A percentile compares a stretch with the other conserved stretches of the same genome.
These are phyloP conservation scores for Nesidiocoris tenuis DNA, from an alignment of 2,888 invertebrate species.

Conservation along the genomic window DNA sequence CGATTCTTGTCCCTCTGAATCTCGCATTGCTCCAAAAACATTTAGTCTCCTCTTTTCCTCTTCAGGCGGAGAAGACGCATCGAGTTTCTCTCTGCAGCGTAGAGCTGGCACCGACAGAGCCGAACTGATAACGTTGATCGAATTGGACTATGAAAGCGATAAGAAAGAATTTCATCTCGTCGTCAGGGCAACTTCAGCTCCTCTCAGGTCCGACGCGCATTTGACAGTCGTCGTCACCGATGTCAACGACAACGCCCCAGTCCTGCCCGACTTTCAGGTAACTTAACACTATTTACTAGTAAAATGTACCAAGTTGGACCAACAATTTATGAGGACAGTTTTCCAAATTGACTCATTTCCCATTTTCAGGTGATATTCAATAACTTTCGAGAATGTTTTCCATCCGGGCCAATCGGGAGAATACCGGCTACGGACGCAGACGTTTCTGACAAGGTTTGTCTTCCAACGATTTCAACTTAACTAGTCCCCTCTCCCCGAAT, in stretches of 20 bases:
- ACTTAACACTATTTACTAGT: too few relatives aligned
- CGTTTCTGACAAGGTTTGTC: slow-evolving; percentile 70
- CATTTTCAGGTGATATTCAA: slow-evolving; percentile 79
- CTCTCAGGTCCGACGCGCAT: slow-evolving; percentile 82
- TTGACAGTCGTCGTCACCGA: slow-evolving; percentile 88
- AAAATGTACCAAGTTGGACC: slow-evolving; percentile 48
- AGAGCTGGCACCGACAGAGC: slow-evolving; percentile 81
- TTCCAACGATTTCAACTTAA: neutral
- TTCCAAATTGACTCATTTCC: neutral
- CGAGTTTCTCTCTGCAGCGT: slow-evolving; percentile 77
- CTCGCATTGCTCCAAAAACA: too few relatives aligned
- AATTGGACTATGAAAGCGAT: slow-evolving; percentile 93
- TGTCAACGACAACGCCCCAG: slow-evolving; percentile 92
- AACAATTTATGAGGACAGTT: neutral
- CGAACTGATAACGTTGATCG: slow-evolving; percentile 82
- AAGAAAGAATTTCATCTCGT: slow-evolving; percentile 85
- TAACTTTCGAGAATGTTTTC: slow-evolving; percentile 91
- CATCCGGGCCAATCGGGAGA: slow-evolving; percentile 83
- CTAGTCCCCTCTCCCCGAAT: neutral
- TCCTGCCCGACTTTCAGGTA: slow-evolving; percentile 76
- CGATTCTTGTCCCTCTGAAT: too few relatives aligned
- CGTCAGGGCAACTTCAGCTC: slow-evolving; percentile 87
- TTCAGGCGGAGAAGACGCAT: slow-evolving; percentile 77
- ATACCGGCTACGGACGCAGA: slow-evolving; percentile 95
- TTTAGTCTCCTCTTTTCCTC: too few relatives aligned